Percentiles rank a stretch among this genome's conserved stretches.
Evolutionary conservation across 1,140 invertebrate species (phyloP).

Genomic region (Theocolax elegans): DNA sequence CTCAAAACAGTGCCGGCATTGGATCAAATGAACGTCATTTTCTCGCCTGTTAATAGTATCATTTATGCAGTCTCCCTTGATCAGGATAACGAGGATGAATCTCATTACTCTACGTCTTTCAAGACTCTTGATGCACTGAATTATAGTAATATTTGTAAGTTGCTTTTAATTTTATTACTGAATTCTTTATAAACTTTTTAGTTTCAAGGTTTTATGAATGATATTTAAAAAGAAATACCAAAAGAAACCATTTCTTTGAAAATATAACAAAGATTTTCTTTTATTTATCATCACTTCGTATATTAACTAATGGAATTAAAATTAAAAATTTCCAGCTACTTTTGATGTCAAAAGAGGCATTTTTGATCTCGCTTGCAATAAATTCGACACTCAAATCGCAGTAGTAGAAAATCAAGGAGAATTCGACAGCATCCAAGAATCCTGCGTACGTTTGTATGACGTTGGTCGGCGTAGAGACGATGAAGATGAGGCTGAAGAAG

Average conservation of each 20-base stretch:
- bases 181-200: no score
- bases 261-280: no score
- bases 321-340: conserved; percentile 73
- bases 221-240: no score
- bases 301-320: not conserved
- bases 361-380: conserved; percentile 79
- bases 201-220: no score
- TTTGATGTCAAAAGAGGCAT: conserved; percentile 88
- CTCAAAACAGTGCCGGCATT: conserved; percentile 92
- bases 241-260: no score
- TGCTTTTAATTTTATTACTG: conserved; percentile 14
- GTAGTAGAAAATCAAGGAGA: conserved; percentile 85
- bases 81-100: conserved; percentile 74
- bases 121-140: conserved; percentile 93
- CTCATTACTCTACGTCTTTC: conserved; percentile 86
- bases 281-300: no score
- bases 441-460: conserved; percentile 85
- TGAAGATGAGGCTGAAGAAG: conserved; percentile 80
- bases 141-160: conserved; percentile 89
- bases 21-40: conserved; percentile 86
- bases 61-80: conserved; percentile 75
- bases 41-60: conserved; percentile 75
- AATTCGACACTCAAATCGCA: conserved; percentile 82
- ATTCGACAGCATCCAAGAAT: conserved; percentile 83
- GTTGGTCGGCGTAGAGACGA: conserved; percentile 79